phyloP scores from a whole-genome alignment of 2,113 vertebrate species.

The Tenrec ecaudatus region DNA sequence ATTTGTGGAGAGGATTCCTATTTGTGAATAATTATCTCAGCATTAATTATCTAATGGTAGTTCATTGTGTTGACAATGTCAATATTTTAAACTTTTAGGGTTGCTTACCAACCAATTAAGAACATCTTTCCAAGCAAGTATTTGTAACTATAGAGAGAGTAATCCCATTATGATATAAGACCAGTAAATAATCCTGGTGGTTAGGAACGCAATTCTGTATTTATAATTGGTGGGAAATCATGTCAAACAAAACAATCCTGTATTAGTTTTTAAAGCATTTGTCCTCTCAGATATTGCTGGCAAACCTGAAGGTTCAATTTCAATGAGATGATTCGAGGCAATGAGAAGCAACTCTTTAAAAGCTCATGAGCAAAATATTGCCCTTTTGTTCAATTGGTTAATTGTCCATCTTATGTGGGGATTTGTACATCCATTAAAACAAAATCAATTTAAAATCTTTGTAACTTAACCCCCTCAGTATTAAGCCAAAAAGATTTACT shows the following conservation, averaged over 20 bases:
- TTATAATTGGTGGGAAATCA: conserved; percentile 68
- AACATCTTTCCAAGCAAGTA: no score
- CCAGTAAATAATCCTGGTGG: no score
- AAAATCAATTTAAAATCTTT: conserved; percentile 50
- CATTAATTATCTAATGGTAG: no score
- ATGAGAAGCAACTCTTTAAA: conserved; percentile 82
- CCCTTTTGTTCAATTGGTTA: conserved; percentile 72
- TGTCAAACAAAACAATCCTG: conserved; percentile 61
- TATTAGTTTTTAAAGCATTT: conserved; percentile 58
- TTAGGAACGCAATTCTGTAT: no score
- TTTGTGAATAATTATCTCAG: no score
- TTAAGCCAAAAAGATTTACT: conserved; percentile 41
- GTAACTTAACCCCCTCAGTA: conserved; percentile 57
- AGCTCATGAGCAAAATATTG: conserved; percentile 81
- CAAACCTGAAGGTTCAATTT: conserved; percentile 82
- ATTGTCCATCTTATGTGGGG: conserved; percentile 62
- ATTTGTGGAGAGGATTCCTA: no score
- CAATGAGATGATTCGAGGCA: conserved; percentile 79
- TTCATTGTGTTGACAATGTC: no score
- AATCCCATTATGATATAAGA: background rate
- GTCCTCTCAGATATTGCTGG: conserved; percentile 70
- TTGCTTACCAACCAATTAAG: no score
- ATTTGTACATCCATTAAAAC: conserved; percentile 48
- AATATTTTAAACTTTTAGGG: no score
- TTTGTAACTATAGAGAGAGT: no score